Conservation (phyloP, 2,113 vertebrate species). For the Rhinopithecus roxellana region DNA sequence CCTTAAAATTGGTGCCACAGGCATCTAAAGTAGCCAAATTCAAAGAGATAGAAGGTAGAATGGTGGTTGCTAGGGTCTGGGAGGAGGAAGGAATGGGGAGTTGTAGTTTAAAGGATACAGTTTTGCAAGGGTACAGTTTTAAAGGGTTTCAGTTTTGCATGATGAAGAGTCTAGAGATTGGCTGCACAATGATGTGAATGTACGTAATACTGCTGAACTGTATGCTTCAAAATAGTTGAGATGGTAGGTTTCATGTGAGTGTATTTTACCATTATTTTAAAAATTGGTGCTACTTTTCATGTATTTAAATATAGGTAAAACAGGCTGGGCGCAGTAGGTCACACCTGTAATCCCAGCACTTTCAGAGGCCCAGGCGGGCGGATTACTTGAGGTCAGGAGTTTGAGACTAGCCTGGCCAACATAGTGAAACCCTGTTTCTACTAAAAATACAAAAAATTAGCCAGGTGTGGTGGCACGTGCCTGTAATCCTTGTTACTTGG, state of each 20-base stretch:
- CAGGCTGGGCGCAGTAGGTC: no score
- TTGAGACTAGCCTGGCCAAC: no score
- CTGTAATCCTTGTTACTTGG: no score
- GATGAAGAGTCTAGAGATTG: not conserved
- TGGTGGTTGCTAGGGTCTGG: not conserved
- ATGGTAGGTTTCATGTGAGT: not conserved
- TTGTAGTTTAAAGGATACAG: not conserved
- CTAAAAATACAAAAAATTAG: no score
- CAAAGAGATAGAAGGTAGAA: not conserved
- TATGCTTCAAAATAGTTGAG: not conserved
- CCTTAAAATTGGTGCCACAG: not conserved
- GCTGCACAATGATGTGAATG: not conserved
- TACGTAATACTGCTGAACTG: not conserved
- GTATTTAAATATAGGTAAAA: slow-evolving; percentile 9
- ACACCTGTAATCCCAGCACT: no score
- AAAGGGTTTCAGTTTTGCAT: not conserved
- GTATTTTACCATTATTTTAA: not conserved
- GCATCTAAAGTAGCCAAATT: not conserved
- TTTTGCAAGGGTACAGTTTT: no score
- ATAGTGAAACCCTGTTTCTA: no score
- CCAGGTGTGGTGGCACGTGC: no score
- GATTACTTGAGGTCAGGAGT: no score
- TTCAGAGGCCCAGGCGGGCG: no score
- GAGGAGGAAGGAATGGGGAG: not conserved
- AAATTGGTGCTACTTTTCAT: not conserved